Percentiles rank a stretch among this genome's conserved stretches.
Conservation (phyloP, 2,888 invertebrate species). For the Isotomurus palustris region DNA sequence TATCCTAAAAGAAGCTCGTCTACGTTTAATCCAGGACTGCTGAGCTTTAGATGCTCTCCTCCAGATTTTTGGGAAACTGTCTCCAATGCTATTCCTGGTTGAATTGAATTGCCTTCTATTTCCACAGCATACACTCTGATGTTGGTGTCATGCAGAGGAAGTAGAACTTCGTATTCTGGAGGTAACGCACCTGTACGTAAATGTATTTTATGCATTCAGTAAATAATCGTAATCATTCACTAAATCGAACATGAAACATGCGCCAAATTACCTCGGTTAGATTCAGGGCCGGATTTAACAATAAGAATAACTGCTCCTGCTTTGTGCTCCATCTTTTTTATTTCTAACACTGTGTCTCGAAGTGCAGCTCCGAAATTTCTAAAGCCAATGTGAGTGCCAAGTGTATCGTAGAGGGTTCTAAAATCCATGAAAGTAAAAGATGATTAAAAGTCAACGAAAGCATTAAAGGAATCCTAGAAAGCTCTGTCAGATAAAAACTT, state of each 20-base stretch:
- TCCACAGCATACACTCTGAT: conserved; percentile 31
- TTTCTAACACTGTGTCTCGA: conserved; percentile 15
- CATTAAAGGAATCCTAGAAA: too few relatives aligned
- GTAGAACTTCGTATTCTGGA: background rate
- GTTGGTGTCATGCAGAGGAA: background rate
- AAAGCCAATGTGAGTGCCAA: background rate
- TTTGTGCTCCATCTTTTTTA: conserved; percentile 23
- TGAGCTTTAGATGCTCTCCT: background rate
- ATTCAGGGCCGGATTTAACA: conserved; percentile 27
- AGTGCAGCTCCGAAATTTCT: conserved; percentile 16
- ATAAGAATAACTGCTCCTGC: conserved; percentile 33
- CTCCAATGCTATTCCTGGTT: background rate
- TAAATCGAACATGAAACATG: background rate
- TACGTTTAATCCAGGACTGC: background rate
- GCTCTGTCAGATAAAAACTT: too few relatives aligned
- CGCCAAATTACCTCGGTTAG: conserved; percentile 12
- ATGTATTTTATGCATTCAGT: background rate
- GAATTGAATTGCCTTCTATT: conserved; percentile 5
- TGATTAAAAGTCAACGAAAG: too few relatives aligned
- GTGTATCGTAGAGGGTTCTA: background rate
- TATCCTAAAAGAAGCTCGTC: background rate
- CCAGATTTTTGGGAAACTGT: background rate
- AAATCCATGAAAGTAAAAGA: too few relatives aligned
- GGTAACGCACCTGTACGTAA: background rate
- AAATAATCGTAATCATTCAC: background rate